Conservation (phyloP, 2,888 invertebrate species). For the Drosophila siamana region DNA sequence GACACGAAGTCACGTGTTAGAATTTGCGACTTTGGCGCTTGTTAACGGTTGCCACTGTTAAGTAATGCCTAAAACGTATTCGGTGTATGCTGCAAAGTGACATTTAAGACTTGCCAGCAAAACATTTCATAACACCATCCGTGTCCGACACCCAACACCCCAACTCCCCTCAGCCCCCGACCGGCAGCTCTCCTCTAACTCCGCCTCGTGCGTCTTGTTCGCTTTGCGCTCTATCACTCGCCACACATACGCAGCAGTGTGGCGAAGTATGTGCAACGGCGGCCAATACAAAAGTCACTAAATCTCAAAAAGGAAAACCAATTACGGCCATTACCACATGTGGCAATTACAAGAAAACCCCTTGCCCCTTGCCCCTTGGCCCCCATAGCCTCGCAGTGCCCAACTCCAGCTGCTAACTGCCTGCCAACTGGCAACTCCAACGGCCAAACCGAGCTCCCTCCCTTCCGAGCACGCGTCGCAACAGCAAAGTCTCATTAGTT, state of each 20-base stretch:
- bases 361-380: neutral
- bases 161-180: too few species aligned
- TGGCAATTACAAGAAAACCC: slow-evolving; percentile 74
- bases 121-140: slow-evolving; percentile 51
- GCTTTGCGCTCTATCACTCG: slow-evolving; percentile 1
- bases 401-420: neutral
- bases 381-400: too few species aligned
- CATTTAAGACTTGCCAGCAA: slow-evolving; percentile 66
- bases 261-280: slow-evolving; percentile 34
- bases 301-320: slow-evolving; percentile 79
- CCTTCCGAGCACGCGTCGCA: slow-evolving; percentile 55
- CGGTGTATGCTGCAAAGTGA: slow-evolving; percentile 66
- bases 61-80: slow-evolving; percentile 78
- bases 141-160: neutral
- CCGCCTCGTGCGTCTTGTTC: neutral
- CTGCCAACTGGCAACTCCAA: neutral
- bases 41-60: slow-evolving; percentile 72
- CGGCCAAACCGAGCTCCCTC: too few species aligned
- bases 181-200: neutral
- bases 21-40: slow-evolving; percentile 78
- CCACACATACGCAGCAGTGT: slow-evolving; percentile 3
- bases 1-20: slow-evolving; percentile 82
- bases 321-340: slow-evolving; percentile 78
- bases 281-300: slow-evolving; percentile 75
- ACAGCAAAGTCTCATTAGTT: slow-evolving; percentile 80